Base-by-base conservation (phyloP, 2,888 invertebrate species). In the Dugesia japonica region DNA sequence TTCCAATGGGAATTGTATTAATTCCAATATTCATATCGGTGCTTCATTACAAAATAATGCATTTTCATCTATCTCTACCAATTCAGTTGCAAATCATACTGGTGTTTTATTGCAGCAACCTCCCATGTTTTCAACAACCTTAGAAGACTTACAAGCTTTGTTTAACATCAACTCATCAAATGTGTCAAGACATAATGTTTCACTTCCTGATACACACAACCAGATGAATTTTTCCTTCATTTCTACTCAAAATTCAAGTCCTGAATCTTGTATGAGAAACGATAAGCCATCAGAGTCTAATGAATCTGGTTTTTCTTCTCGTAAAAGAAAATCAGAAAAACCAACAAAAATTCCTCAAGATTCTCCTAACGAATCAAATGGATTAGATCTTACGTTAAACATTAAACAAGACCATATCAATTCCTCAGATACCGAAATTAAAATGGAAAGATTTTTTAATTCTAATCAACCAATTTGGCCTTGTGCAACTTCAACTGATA, bases 241-340 rank as follows among this genome's bases (percentile, higher is more conserved):
- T 56, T 38, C 33, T 23, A 73, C 4, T n/a, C 28, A 38, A 56
- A 73, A 73, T 26, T 20, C 74, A 26, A 38, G 74, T 38, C 74
- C 74, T 9, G 33, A 28, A 20, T 38, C 33, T 4, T 23, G 26
- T 31, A 1, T 73, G 15, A 73, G 26, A 33, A 1, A 28, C 15
- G 74, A 73, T 1, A 26, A 23, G 15, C 20, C 38, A 1, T n/a
- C 23, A 7, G 74, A 73, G 4, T 9, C n/a, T 13, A 56, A 56
- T 56, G 23, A 56, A 20, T 38, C 26, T 9, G 15, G n/a, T 1
- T 23, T 56, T 4, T 56, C 56, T 4, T 56, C 56, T n/a, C 56
- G 56, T 9, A 56, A 56, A 56, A 4, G 56, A 23, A 56, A 56
- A 56, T 31, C 31, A 20, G 74, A 73, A 31, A 26, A 28, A 31